Conservation (phyloP, 2,113 vertebrate genomes). For the Cyanoliseus patagonus region DNA sequence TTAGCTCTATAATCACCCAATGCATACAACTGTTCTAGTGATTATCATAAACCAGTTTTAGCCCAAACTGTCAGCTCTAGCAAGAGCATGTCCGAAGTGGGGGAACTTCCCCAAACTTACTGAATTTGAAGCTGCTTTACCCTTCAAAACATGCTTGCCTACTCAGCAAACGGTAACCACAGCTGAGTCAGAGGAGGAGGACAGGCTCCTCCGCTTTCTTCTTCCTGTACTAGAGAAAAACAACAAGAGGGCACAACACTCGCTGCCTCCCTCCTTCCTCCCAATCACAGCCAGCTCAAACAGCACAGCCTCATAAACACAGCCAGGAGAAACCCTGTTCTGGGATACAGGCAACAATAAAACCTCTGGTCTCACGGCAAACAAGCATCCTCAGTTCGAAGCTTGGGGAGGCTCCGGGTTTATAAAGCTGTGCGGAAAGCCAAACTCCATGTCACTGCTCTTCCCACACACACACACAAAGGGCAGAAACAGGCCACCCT, state of each 20-base stretch:
- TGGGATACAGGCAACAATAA: neutral
- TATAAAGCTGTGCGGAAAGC: neutral
- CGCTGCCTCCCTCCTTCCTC: slow-evolving; percentile 29
- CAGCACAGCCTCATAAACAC: neutral
- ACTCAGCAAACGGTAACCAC: slow-evolving; percentile 53
- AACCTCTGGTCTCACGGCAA: slow-evolving; percentile 9
- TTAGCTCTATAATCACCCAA: neutral
- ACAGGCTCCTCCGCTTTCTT: slow-evolving; percentile 49
- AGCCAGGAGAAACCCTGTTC: neutral
- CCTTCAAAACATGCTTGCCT: slow-evolving; percentile 41
- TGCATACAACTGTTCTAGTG: neutral
- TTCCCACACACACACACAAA: neutral
- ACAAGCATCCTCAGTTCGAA: slow-evolving; percentile 20
- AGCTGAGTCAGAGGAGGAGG: slow-evolving; percentile 58
- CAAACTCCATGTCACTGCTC: neutral
- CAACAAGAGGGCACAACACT: slow-evolving; percentile 55
- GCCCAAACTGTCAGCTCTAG: neutral
- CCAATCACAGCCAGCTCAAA: slow-evolving; percentile 28
- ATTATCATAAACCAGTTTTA: slow-evolving; percentile 13
- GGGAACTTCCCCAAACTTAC: slow-evolving; percentile 5
- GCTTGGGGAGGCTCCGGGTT: neutral
- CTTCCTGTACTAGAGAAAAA: slow-evolving; percentile 53
- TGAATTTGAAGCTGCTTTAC: slow-evolving; percentile 48
- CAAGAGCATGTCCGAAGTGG: neutral
- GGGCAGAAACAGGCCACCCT: slow-evolving; percentile 29